Conservation (phyloP, 2,888 invertebrate species). For the Ryuthela nishihirai region DNA sequence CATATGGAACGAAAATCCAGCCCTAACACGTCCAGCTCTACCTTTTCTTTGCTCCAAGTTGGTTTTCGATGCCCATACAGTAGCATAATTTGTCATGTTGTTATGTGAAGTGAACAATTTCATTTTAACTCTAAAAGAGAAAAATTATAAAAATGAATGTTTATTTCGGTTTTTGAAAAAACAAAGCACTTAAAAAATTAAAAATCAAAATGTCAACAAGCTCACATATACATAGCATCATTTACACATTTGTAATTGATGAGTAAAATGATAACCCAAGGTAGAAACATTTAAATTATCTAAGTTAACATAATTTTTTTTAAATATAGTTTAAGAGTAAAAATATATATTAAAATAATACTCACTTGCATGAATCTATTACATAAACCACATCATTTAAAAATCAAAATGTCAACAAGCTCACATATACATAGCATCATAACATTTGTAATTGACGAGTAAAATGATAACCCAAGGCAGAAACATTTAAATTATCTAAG, state of each 20-base stretch:
- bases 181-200: not conserved
- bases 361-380: slow-evolving; percentile 86
- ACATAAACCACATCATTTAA: too few species aligned
- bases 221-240: too few species aligned
- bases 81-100: slow-evolving; percentile 97
- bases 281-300: not conserved
- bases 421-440: too few species aligned
- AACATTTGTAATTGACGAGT: too few species aligned
- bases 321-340: too few species aligned
- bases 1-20: slow-evolving; percentile 90
- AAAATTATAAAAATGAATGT: slow-evolving; percentile 3
- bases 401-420: not conserved
- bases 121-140: slow-evolving; percentile 69
- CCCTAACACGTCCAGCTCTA: slow-evolving; percentile 89
- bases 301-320: not conserved
- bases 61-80: slow-evolving; percentile 83
- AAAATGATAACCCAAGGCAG: not conserved
- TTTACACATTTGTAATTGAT: too few species aligned
- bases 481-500: not conserved
- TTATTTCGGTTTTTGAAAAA: not conserved
- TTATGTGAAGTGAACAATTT: slow-evolving; percentile 97
- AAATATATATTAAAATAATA: slow-evolving; percentile 16
- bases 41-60: slow-evolving; percentile 94
- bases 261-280: too few species aligned
- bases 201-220: not conserved